Base-by-base conservation (phyloP, 2,797 vertebrate genomes). In the Arctocebus calabarensis region DNA sequence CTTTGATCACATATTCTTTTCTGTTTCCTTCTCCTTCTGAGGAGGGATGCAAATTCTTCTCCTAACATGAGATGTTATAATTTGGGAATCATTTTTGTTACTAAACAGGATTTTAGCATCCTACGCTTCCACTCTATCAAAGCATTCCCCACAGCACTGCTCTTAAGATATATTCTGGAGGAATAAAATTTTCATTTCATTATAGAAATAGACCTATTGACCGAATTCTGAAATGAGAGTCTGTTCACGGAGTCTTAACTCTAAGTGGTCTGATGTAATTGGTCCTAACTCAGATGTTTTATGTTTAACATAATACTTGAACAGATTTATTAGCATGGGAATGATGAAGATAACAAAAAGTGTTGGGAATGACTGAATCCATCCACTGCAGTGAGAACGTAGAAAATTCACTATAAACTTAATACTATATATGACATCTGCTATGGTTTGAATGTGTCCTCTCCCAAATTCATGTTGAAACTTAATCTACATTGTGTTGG, bases 101-200 rank as follows among this genome's bases (percentile, higher is more conserved):
- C 34, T 78, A 22, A 85, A 68, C 34, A 32, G 29, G 32, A 34
- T 29, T 57, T 92, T 78, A 85, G 14, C 23, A 32, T 61, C 62
- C 43, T 71, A 71, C 0, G 0, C 32, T 81, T 68, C 43, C 29
- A 57, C 34, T 1, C 1, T 23, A 74, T 77, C 19, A 10, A 73
- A 77, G 13, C 29, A 34, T 68, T 84, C 48, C 79, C 78, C 75
- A 19, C 9, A 25, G 37, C 12, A 37, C 3, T 57, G 40, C 68
- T 59, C 40, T 74, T 68, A 61, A 68, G 55, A 74, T 64, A 88
- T 89, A 79, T 79, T 84, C 37, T 32, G 14, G 20, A 61, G 45
- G 29, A 81, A 90, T 84, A 70, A 70, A 68, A 81, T 79, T 61
- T 95, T 89, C 12, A 52, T 79, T 86, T 93, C 81, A 55, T 91